phyloP scores from a whole-genome alignment of 2,113 vertebrate genomes.

The Ptilonorhynchus violaceus region DNA sequence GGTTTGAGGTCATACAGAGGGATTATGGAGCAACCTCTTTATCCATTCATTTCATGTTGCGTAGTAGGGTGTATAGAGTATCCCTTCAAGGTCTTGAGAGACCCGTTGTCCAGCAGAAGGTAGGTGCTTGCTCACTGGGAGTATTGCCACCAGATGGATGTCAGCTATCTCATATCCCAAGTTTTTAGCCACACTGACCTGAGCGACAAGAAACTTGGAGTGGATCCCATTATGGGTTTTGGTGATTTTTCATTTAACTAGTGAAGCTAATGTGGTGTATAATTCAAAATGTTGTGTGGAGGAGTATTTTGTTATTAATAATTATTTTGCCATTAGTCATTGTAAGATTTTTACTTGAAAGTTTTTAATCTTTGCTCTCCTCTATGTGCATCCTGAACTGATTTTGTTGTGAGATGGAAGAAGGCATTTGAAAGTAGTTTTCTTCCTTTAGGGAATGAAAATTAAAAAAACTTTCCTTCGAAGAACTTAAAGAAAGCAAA shows the following conservation, averaged over 20 bases:
- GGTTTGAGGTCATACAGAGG: neutral
- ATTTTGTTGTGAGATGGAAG: neutral
- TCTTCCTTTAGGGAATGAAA: neutral
- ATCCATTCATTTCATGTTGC: neutral
- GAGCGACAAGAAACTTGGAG: neutral
- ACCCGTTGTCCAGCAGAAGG: constrained; percentile 45
- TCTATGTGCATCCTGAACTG: neutral
- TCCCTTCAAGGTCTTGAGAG: neutral
- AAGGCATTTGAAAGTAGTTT: neutral
- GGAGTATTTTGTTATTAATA: neutral
- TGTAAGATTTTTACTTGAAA: neutral
- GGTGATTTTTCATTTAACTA: neutral
- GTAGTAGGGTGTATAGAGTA: neutral
- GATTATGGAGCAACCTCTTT: neutral
- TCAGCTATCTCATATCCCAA: neutral
- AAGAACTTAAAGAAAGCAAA: neutral
- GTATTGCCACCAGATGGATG: neutral
- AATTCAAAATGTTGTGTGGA: neutral
- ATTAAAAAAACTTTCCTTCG: neutral
- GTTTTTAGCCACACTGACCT: neutral
- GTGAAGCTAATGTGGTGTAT: neutral
- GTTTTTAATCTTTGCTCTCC: neutral
- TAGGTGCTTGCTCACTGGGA: constrained; percentile 24
- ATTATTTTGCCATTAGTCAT: neutral
- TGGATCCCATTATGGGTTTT: neutral